Evolutionary conservation across 2,797 vertebrate species (phyloP).

Genomic region (Rachycentron canadum): DNA sequence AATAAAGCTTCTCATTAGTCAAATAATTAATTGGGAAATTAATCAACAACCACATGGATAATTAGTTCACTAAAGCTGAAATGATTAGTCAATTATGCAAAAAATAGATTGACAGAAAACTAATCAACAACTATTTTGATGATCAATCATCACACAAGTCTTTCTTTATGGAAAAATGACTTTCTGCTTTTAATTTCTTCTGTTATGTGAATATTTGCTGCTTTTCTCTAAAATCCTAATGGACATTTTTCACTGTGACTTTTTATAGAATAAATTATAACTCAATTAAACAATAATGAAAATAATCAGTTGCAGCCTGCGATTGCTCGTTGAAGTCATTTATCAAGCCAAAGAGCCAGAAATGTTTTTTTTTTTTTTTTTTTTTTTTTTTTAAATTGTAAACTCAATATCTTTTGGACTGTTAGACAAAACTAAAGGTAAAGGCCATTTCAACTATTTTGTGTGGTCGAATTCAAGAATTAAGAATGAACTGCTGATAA

Average conservation of each 20-base stretch:
- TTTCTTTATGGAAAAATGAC: not conserved
- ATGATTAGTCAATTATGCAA: not conserved
- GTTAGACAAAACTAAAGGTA: not conserved
- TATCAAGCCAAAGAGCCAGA: not conserved
- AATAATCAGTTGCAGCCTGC: not conserved
- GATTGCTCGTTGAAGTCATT: not conserved
- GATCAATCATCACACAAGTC: not conserved
- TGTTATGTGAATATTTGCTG: not conserved
- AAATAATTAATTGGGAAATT: conserved; percentile 15
- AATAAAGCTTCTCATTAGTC: conserved; percentile 2
- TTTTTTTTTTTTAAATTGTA: not conserved
- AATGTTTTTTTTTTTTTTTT: not conserved
- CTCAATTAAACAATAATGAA: too few species aligned
- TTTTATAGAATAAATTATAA: not conserved
- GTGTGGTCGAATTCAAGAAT: not conserved
- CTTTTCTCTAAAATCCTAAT: not conserved
- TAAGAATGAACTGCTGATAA: not conserved
- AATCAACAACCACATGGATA: not conserved
- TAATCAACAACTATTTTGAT: not conserved
- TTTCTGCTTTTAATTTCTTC: not conserved
- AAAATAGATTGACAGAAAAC: not conserved
- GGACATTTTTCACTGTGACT: too few species aligned
- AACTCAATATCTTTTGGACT: not conserved
- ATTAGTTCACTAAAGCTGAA: not conserved
- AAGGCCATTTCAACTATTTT: not conserved